Evolutionary conservation across 2,797 vertebrate genomes (phyloP), one percentile per base, ranked within the genome.

Genomic region (Sebastes nivosus): DNA sequence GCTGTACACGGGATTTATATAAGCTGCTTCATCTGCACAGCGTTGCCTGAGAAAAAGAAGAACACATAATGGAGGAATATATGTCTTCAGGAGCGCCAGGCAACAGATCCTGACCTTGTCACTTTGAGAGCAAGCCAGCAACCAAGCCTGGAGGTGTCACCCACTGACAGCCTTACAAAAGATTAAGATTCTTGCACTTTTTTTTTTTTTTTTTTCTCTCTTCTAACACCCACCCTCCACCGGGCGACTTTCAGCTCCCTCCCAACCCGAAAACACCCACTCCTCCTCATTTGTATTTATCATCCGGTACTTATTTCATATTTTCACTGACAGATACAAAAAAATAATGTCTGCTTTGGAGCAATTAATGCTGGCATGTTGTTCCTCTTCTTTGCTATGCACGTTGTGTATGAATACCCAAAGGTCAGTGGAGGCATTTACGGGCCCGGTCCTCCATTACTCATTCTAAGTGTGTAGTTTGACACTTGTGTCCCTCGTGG

Each of bases 401-500:
- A 74, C 18, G 52, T 79, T 89, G 82, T 89, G 83, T 86, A 86
- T 88, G 76, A 82, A 82, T 75, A 87, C 84, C 81, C 82, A 95
- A 72, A 95, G 93, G 95, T 95, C 94, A 95, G 79, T 3, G 64
- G 64, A 92, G 78, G 88, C 86, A 85, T 93, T 96, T 94, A 94
- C 77, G 79, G 84, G 75, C 90, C 79, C 75, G 82, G 69, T 92
- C 79, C 76, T 89, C 87, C 88, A 95, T 95, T 95, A 94, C 86
- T 95, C 94, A 95, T 94, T 93, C 87, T 91, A 94, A 95, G 91
- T 91, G 86, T 90, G 88, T 73, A 79, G 87, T 90, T 92, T 95
- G 94, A 94, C 92, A 93, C 87, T 73, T 52, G 80, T 86, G 88
- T 93, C 84, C 90, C 90, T 46, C 5, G 32, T 75, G 29, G 63